These are phyloP conservation scores for Salarias fasciatus DNA, from an alignment of 2,797 vertebrate genomes.

Conservation along the genomic window DNA sequence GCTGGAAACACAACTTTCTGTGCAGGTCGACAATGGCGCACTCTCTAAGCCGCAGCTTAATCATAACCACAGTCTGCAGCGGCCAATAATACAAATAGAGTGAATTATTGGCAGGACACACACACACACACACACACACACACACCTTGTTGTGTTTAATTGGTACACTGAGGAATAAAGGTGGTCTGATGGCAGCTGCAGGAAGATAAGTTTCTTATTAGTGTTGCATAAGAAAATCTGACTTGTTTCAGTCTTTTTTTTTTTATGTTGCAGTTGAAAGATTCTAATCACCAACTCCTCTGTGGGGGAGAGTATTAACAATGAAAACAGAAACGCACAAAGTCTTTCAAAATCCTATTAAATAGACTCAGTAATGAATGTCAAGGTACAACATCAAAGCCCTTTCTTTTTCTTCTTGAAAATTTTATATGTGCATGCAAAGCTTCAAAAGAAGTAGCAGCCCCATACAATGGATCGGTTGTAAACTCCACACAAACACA, in stretches of 20 bases:
- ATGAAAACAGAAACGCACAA: constrained; percentile 27
- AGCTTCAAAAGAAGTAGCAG: constrained; percentile 3
- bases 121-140: constrained; percentile 6
- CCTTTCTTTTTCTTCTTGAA: constrained; percentile 6
- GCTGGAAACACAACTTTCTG: not conserved
- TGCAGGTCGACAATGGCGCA: not conserved
- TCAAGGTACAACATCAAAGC: constrained; percentile 12
- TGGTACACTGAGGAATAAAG: constrained; percentile 55
- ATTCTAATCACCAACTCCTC: constrained; percentile 18
- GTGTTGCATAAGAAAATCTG: constrained; percentile 21
- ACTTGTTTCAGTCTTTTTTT: constrained; percentile 32
- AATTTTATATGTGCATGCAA: constrained; percentile 3
- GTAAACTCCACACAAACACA: not conserved
- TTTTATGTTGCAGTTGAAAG: constrained; percentile 33
- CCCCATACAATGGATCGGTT: not conserved
- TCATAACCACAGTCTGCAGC: constrained; percentile 35
- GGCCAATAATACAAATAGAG: constrained; percentile 39
- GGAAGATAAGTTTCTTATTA: constrained; percentile 44
- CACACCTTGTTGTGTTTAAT: constrained; percentile 52
- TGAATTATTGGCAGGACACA: constrained; percentile 32
- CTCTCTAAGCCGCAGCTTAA: constrained; percentile 18
- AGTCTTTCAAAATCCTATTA: constrained; percentile 29
- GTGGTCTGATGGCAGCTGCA: constrained; percentile 30
- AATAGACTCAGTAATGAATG: constrained; percentile 23
- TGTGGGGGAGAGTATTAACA: constrained; percentile 10